Evolutionary conservation across 2,888 invertebrate species (phyloP).

Genomic region (Eupeodes latifasciatus): DNA sequence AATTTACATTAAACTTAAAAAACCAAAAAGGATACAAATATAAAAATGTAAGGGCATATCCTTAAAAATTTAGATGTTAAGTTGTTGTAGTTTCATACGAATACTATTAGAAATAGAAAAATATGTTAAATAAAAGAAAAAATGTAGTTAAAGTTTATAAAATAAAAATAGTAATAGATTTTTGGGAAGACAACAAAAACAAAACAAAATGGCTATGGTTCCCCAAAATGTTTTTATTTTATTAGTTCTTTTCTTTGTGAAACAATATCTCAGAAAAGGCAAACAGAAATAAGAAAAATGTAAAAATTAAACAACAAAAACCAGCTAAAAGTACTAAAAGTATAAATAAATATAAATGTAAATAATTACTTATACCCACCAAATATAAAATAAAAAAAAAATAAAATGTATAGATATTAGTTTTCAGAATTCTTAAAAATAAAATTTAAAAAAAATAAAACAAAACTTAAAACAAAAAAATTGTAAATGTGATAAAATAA

Average conservation of each 20-base stretch:
- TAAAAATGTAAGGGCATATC: background rate
- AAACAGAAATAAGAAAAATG: background rate
- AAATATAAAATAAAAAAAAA: background rate
- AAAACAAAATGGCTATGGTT: background rate
- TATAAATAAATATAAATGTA: conserved; percentile 42
- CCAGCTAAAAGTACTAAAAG: conserved; percentile 14
- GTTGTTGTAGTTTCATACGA: conserved; percentile 69
- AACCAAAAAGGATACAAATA: background rate
- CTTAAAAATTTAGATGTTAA: conserved; percentile 38
- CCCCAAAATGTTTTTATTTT: background rate
- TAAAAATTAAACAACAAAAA: conserved; percentile 4
- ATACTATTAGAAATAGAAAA: conserved; percentile 55
- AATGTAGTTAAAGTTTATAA: conserved; percentile 16
- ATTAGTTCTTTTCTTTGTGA: background rate
- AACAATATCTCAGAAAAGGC: background rate
- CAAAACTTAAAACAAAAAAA: conserved; percentile 26
- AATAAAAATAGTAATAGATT: conserved; percentile 1
- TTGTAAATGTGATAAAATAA: conserved; percentile 68
- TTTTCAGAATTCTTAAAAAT: conserved; percentile 19
- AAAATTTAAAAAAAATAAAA: background rate
- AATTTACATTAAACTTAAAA: conserved; percentile 26
- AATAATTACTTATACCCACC: conserved; percentile 38
- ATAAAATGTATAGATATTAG: conserved; percentile 5
- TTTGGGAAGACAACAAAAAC: background rate
- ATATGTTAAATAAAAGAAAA: conserved; percentile 53